These are phyloP conservation scores for Rhinophrynus dorsalis DNA, from an alignment of 2,797 vertebrate genomes.

Conservation along the genomic window DNA sequence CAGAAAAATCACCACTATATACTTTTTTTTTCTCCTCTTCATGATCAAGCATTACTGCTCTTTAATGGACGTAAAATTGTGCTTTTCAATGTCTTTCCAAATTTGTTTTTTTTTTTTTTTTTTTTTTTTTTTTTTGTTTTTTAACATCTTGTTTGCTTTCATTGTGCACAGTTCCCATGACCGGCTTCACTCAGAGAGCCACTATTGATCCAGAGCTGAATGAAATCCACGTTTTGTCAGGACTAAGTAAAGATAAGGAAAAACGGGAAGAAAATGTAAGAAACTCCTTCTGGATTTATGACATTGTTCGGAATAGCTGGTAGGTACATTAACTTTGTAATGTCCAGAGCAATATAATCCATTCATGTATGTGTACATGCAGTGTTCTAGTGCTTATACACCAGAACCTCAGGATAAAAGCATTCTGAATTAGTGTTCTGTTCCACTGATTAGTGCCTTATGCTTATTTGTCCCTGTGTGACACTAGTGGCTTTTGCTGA, in stretches of 20 bases:
- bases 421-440: too few relatives aligned
- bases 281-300: slow-evolving; percentile 99
- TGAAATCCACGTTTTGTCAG: slow-evolving; percentile 96
- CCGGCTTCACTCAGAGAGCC: slow-evolving; percentile 96
- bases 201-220: slow-evolving; percentile 98
- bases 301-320: slow-evolving; percentile 98
- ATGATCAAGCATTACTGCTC: too few relatives aligned
- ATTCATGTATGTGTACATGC: too few relatives aligned
- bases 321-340: slow-evolving; percentile 57
- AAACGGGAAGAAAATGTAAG: slow-evolving; percentile 96
- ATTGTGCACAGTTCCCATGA: slow-evolving; percentile 87
- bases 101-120: not conserved
- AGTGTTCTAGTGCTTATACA: too few relatives aligned
- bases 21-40: too few relatives aligned
- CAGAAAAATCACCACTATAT: too few relatives aligned
- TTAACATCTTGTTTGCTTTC: slow-evolving; percentile 29
- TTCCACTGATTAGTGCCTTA: too few relatives aligned
- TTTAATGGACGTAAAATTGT: too few relatives aligned
- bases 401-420: too few relatives aligned
- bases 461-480: too few relatives aligned
- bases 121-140: not conserved
- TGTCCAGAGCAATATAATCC: not conserved
- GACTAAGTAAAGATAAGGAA: slow-evolving; percentile 98
- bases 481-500: too few relatives aligned
- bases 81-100: too few relatives aligned